Evolutionary conservation across 2,888 invertebrate species (phyloP).

Genomic region (Microplitis manilae): DNA sequence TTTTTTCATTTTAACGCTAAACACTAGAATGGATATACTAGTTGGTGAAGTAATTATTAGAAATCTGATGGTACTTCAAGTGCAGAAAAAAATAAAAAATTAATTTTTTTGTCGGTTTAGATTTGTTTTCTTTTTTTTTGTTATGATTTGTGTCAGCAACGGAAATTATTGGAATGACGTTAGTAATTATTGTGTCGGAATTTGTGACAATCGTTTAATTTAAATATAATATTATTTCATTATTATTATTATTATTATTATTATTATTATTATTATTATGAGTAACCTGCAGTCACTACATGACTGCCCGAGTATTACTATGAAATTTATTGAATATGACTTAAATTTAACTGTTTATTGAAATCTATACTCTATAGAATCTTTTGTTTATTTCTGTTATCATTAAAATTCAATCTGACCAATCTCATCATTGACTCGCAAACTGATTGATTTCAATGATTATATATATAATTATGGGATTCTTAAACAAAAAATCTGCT

Average conservation of each 20-base stretch:
- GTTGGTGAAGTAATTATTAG: background rate
- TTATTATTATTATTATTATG: conserved; percentile 3
- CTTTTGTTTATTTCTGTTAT: too few relatives aligned
- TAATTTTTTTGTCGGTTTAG: background rate
- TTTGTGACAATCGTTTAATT: background rate
- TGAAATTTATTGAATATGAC: too few relatives aligned
- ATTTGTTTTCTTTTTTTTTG: background rate
- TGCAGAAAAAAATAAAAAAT: background rate
- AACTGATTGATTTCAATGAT: too few relatives aligned
- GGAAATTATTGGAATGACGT: background rate
- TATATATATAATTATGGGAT: too few relatives aligned
- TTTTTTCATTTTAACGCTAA: background rate
- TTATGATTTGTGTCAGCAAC: background rate
- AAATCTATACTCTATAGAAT: too few relatives aligned
- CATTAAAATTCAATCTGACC: too few relatives aligned
- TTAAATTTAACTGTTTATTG: too few relatives aligned
- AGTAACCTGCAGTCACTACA: too few relatives aligned
- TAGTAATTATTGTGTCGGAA: background rate
- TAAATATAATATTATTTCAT: background rate
- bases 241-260: conserved; percentile 5
- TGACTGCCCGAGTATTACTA: too few relatives aligned
- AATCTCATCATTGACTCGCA: too few relatives aligned
- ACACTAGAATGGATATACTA: background rate
- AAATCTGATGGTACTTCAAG: background rate
- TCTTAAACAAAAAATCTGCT: too few relatives aligned